Conservation (phyloP, 2,888 invertebrate species). For the Apodemia duryi region DNA sequence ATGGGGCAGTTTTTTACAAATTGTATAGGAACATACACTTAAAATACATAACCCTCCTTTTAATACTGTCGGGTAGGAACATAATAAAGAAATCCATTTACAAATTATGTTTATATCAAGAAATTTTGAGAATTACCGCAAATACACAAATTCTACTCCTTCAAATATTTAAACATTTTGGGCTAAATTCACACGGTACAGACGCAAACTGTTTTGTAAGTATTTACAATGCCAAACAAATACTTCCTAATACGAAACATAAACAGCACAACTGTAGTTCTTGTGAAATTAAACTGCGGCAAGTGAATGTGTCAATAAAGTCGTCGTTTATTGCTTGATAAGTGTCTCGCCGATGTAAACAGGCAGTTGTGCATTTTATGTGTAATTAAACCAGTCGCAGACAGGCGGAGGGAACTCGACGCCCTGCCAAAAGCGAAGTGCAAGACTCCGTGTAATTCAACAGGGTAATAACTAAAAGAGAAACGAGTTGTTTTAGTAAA, state of each 20-base stretch:
- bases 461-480: background rate
- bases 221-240: slow-evolving; percentile 25
- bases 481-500: background rate
- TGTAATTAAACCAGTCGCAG: slow-evolving; percentile 54
- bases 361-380: slow-evolving; percentile 57
- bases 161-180: background rate
- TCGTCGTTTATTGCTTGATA: slow-evolving; percentile 46
- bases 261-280: slow-evolving; percentile 31
- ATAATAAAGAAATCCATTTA: too few species aligned
- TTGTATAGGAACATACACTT: too few species aligned
- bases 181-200: background rate
- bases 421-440: background rate
- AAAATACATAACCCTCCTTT: too few species aligned
- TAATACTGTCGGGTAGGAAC: too few species aligned
- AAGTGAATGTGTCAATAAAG: slow-evolving; percentile 62
- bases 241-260: slow-evolving; percentile 34
- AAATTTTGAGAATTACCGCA: background rate
- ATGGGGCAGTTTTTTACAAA: too few species aligned
- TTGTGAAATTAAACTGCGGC: slow-evolving; percentile 35
- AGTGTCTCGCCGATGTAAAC: slow-evolving; percentile 53
- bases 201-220: slow-evolving; percentile 19
- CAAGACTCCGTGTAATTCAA: background rate
- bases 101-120: background rate
- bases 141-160: background rate
- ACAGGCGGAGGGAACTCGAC: slow-evolving; percentile 26